phyloP scores from a whole-genome alignment of 2,113 vertebrate species.

The Embiotoca jacksoni region DNA sequence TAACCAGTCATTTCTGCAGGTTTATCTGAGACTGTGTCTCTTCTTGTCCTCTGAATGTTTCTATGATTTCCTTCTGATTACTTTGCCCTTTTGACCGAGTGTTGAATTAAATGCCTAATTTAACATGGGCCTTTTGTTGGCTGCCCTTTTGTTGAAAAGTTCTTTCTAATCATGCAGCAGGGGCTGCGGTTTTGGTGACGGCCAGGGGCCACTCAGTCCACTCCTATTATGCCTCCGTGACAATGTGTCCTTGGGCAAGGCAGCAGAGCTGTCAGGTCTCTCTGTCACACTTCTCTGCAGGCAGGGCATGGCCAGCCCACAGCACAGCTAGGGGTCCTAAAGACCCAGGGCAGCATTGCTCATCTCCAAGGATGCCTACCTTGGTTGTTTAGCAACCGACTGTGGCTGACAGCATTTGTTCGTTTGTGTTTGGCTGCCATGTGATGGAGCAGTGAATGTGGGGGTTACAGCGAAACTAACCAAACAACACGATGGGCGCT shows the following conservation, averaged over 20 bases:
- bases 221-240: slow-evolving; percentile 77
- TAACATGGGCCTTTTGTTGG: slow-evolving; percentile 83
- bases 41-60: slow-evolving; percentile 60
- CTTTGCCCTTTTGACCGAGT: slow-evolving; percentile 82
- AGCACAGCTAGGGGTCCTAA: slow-evolving; percentile 81
- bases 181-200: slow-evolving; percentile 71
- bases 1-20: slow-evolving; percentile 21
- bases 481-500: slow-evolving; percentile 74
- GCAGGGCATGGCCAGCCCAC: slow-evolving; percentile 74
- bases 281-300: slow-evolving; percentile 84
- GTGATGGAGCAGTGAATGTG: slow-evolving; percentile 55
- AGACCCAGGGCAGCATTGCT: slow-evolving; percentile 53
- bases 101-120: slow-evolving; percentile 86
- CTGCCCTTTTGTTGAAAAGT: slow-evolving; percentile 71
- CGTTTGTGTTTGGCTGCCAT: slow-evolving; percentile 61
- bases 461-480: slow-evolving; percentile 69
- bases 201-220: slow-evolving; percentile 64
- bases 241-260: slow-evolving; percentile 81
- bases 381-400: slow-evolving; percentile 82
- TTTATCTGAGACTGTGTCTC: slow-evolving; percentile 18
- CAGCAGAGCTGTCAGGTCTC: slow-evolving; percentile 83
- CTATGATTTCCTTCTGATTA: slow-evolving; percentile 72
- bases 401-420: slow-evolving; percentile 55
- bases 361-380: slow-evolving; percentile 79
- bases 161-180: slow-evolving; percentile 75